These are phyloP conservation scores for Aporophyla nigra DNA, from an alignment of 2,888 invertebrate genomes.

Conservation along the genomic window DNA sequence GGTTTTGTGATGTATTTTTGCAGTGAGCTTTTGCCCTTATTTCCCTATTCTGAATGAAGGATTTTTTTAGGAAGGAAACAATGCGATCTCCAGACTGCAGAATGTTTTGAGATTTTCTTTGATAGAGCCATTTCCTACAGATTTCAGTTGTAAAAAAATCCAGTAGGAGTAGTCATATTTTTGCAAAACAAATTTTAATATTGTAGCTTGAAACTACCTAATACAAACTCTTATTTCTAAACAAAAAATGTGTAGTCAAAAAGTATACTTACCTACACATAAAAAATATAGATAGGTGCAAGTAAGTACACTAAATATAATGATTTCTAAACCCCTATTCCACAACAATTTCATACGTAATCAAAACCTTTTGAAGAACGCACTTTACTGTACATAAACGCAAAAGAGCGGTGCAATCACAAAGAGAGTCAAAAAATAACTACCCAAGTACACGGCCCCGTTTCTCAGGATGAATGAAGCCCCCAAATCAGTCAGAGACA, in stretches of 20 bases:
- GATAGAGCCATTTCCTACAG: background rate
- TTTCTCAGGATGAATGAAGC: slow-evolving; percentile 36
- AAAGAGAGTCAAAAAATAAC: slow-evolving; percentile 27
- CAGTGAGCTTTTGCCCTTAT: background rate
- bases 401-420: slow-evolving; percentile 36
- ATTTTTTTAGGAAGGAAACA: background rate
- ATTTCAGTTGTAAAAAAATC: background rate
- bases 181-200: background rate
- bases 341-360: slow-evolving; percentile 15
- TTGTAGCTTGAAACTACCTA: background rate
- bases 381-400: slow-evolving; percentile 15
- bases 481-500: slow-evolving; percentile 53
- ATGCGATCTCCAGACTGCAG: background rate
- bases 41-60: background rate
- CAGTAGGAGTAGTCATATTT: background rate
- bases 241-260: too few species aligned
- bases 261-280: too few species aligned
- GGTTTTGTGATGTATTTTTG: slow-evolving; percentile 1
- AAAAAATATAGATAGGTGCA: too few species aligned
- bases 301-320: background rate
- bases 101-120: background rate
- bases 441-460: slow-evolving; percentile 11
- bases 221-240: background rate
- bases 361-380: slow-evolving; percentile 34
- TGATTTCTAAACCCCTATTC: background rate